Conservation (phyloP, 2,888 invertebrate species). For the Drosophila setosimentum region DNA sequence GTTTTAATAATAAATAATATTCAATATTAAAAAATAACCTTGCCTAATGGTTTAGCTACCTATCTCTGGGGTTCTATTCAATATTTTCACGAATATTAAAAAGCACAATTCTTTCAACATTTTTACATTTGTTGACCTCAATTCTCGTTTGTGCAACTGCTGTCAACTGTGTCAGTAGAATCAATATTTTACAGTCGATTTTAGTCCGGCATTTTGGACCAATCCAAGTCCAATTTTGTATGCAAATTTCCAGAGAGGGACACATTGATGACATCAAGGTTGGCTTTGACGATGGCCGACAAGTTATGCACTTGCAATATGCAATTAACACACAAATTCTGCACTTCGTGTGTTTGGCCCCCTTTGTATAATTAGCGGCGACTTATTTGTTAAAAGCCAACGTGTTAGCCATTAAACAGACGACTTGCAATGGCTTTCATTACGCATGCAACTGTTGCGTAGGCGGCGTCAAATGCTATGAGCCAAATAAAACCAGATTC, state of each 20-base stretch:
- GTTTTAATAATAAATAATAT: neutral
- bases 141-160: neutral
- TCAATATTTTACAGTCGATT: constrained; percentile 15
- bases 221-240: constrained; percentile 29
- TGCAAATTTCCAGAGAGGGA: constrained; percentile 41
- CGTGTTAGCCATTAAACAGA: constrained; percentile 48
- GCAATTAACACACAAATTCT: constrained; percentile 48
- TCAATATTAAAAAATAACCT: neutral
- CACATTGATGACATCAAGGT: constrained; percentile 22
- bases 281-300: constrained; percentile 45
- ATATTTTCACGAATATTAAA: neutral
- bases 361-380: constrained; percentile 55
- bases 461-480: constrained; percentile 40
- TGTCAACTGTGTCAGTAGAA: neutral
- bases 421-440: constrained; percentile 43
- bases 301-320: constrained; percentile 45
- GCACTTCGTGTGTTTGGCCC: constrained; percentile 6
- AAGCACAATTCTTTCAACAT: neutral
- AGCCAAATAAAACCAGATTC: constrained; percentile 46
- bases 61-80: neutral
- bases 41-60: neutral
- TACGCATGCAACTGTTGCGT: constrained; percentile 66
- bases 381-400: constrained; percentile 53
- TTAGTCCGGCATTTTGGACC: constrained; percentile 13
- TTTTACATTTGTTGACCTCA: neutral